Evolutionary conservation across 2,797 vertebrate genomes (phyloP).

Genomic region (Zenarchopterus dispar): DNA sequence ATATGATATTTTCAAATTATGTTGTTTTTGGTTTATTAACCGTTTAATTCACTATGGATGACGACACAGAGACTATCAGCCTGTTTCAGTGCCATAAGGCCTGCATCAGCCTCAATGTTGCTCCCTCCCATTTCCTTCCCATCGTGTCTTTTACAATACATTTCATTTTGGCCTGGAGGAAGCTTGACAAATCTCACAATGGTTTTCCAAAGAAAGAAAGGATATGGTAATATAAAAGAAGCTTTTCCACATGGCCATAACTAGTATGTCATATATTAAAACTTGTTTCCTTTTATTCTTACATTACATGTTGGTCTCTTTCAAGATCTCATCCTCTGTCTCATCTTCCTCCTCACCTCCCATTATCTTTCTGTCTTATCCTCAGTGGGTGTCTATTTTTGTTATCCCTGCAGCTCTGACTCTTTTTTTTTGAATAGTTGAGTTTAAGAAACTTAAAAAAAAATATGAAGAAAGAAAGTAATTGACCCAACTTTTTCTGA

Average conservation of each 20-base stretch:
- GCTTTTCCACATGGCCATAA: conserved; percentile 26
- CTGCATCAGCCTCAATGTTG: conserved; percentile 56
- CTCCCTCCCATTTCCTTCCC: conserved; percentile 37
- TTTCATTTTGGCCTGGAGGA: conserved; percentile 53
- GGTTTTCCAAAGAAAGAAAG: conserved; percentile 20
- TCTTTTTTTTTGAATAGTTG: conserved; percentile 13
- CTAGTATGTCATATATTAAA: conserved; percentile 25
- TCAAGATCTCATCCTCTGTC: conserved; percentile 42
- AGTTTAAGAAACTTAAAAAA: conserved; percentile 12
- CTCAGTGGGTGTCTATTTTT: conserved; percentile 30
- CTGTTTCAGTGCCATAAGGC: conserved; percentile 27
- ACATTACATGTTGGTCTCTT: conserved; percentile 38
- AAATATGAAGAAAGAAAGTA: conserved; percentile 1
- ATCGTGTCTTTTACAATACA: conserved; percentile 43
- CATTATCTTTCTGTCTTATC: conserved; percentile 37
- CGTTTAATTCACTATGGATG: background rate
- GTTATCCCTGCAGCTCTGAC: conserved; percentile 17
- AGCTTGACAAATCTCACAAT: conserved; percentile 26
- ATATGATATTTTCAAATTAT: too few relatives aligned
- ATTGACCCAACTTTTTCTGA: conserved; percentile 1
- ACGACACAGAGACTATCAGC: conserved; percentile 44
- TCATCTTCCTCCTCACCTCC: conserved; percentile 39
- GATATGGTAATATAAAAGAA: conserved; percentile 5
- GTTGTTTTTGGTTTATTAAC: background rate
- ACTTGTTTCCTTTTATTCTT: conserved; percentile 18